A percentile compares a stretch with the other conserved stretches of the same genome.
Conservation (phyloP, 1,140 invertebrate species). For the Thaumatotibia leucotreta region DNA sequence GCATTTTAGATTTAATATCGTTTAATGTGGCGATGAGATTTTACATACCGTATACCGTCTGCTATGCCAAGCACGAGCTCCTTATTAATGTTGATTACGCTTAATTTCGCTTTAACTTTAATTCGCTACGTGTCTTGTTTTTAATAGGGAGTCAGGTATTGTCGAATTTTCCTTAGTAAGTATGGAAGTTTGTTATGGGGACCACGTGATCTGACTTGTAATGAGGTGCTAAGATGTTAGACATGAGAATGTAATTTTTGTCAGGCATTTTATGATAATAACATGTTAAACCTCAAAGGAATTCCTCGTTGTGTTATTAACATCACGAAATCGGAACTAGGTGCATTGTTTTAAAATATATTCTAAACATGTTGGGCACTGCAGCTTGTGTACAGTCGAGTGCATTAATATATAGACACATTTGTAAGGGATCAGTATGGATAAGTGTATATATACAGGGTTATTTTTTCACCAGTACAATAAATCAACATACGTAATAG, state of each 20-base stretch:
- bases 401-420: too few relatives aligned
- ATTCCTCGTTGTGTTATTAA: too few relatives aligned
- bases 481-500: too few relatives aligned
- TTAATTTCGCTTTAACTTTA: slow-evolving; percentile 8
- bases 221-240: not conserved
- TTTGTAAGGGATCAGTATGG: too few relatives aligned
- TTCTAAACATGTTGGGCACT: too few relatives aligned
- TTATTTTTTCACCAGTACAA: too few relatives aligned
- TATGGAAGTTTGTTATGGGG: not conserved
- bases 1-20: slow-evolving; percentile 14
- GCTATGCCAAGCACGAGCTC: not conserved
- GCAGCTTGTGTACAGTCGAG: too few relatives aligned
- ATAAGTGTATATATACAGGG: too few relatives aligned
- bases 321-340: too few relatives aligned
- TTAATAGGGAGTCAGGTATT: slow-evolving; percentile 6
- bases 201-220: not conserved
- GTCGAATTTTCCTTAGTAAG: not conserved
- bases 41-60: slow-evolving; percentile 7
- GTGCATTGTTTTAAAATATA: too few relatives aligned
- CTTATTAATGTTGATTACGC: slow-evolving; percentile 12
- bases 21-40: slow-evolving; percentile 7
- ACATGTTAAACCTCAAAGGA: too few relatives aligned
- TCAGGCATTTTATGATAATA: too few relatives aligned
- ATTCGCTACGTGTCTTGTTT: slow-evolving; percentile 10
- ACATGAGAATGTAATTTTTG: not conserved